A percentile compares a stretch with the other conserved stretches of the same genome.
Conservation (phyloP, 2,797 vertebrate species). For the Sphenopsis melanotis region DNA sequence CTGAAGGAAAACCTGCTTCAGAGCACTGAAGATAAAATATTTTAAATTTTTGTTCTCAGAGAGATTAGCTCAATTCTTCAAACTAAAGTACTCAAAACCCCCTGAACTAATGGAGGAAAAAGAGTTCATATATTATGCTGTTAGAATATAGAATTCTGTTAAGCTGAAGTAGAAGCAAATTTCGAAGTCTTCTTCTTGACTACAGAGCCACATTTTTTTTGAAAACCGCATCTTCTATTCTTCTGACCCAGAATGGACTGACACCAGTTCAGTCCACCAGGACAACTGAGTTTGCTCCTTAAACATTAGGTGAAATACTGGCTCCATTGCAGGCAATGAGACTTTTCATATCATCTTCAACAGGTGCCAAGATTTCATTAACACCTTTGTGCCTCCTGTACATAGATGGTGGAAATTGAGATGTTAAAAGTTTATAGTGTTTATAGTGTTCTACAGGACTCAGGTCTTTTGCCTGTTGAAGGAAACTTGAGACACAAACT, state of each 20-base stretch:
- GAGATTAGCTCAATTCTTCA: not conserved
- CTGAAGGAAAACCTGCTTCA: not conserved
- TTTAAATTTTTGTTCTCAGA: not conserved
- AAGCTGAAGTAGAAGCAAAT: not conserved
- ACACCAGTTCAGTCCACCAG: not conserved
- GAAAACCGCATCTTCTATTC: not conserved
- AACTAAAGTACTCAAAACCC: not conserved
- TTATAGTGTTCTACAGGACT: not conserved
- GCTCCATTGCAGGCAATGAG: not conserved
- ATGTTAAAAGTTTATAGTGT: not conserved
- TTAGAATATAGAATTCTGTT: not conserved
- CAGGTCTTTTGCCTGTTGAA: not conserved
- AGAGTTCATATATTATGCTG: not conserved
- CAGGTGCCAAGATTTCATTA: not conserved
- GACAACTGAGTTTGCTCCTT: not conserved
- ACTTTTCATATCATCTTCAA: not conserved
- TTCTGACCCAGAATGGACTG: not conserved
- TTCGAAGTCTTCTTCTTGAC: not conserved
- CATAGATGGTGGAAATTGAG: not conserved
- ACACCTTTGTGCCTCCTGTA: not conserved
- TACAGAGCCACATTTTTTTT: not conserved
- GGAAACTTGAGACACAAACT: not conserved
- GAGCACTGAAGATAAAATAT: not conserved
- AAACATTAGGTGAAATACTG: not conserved
- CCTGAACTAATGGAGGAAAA: not conserved